phyloP scores from a whole-genome alignment of 1,140 invertebrate genomes.

The Diorhabda elongata region DNA sequence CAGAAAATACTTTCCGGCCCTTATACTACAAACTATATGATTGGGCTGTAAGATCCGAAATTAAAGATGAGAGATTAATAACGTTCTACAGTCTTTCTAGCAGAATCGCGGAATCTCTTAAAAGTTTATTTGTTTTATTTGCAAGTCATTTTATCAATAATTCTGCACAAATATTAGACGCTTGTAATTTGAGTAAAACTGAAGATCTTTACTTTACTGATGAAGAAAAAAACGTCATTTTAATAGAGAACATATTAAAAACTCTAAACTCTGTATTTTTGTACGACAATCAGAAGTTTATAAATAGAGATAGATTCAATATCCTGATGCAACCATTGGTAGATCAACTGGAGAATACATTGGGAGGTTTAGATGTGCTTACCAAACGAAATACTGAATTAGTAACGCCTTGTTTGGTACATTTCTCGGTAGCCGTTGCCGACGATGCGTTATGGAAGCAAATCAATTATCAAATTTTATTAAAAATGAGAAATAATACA shows the following conservation, averaged over 20 bases:
- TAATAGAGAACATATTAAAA: conserved; percentile 66
- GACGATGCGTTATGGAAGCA: conserved; percentile 86
- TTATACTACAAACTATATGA: conserved; percentile 82
- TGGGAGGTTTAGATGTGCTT: conserved; percentile 60
- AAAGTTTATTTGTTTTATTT: conserved; percentile 85
- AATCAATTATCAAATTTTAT: conserved; percentile 81
- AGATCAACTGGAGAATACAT: conserved; percentile 80
- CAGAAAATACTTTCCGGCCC: conserved; percentile 81
- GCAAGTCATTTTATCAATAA: conserved; percentile 81
- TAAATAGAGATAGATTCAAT: conserved; percentile 81
- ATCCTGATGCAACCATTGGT: conserved; percentile 79
- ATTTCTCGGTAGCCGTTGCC: conserved; percentile 73
- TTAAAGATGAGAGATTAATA: conserved; percentile 55
- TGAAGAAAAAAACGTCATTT: conserved; percentile 52
- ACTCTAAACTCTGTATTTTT: conserved; percentile 71
- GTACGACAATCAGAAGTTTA: conserved; percentile 76
- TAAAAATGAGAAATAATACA: conserved; percentile 77
- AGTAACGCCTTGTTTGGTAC: conserved; percentile 73
- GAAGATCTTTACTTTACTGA: conserved; percentile 52
- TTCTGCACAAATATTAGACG: conserved; percentile 64
- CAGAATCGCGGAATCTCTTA: conserved; percentile 74
- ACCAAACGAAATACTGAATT: conserved; percentile 58
- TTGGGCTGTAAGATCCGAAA: conserved; percentile 66
- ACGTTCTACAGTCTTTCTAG: conserved; percentile 63
- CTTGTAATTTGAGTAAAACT: conserved; percentile 54